Evolutionary conservation across 2,797 vertebrate genomes (phyloP), one percentile per base, ranked within the genome.

Genomic region (Pipistrellus kuhlii): DNA sequence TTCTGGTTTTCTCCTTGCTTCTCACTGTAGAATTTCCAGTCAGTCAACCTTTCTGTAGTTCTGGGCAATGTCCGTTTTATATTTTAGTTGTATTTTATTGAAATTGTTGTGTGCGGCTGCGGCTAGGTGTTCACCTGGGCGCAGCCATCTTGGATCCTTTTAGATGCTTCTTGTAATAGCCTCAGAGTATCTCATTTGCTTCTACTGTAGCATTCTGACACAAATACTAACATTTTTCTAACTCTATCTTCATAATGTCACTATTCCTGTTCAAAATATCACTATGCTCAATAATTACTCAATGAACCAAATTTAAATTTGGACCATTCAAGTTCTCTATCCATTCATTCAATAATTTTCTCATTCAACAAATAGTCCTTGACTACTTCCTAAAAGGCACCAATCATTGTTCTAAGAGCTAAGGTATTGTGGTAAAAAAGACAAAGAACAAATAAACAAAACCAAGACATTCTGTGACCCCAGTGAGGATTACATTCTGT

Each of bases 251-350:
- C 41, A 55, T 62, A 84, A 32, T 23, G 17, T 80, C 94, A 66
- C 5, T 53, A 44, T 64, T 69, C 41, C 59, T 80, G 14, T 78
- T 91, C 59, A 88, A 93, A 64, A 78, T 73, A 51, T 93, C 44
- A 76, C 8, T 76, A 10, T 82, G 30, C 23, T 78, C 62, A 83
- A 59, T 27, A 66, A 57, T 55, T 48, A 85, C 15, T 93, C 44
- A 46, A 2, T 38, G 48, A 88, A 73, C 59, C 46, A 91, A 84
- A 68, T 85, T 92, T 68, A 94, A 78, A 84, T 88, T 38, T 80
- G 35, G 66, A 76, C 13, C 27, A 62, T 77, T 92, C 27, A 69
- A 11, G 21, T 48, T 93, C 9, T 68, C 53, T 18, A 83, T 66
- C 30, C 25, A 72, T 41, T 62, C 18, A 71, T 66, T 78, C 55